phyloP scores from a whole-genome alignment of 2,888 invertebrate species.

The Nemurella pictetii region DNA sequence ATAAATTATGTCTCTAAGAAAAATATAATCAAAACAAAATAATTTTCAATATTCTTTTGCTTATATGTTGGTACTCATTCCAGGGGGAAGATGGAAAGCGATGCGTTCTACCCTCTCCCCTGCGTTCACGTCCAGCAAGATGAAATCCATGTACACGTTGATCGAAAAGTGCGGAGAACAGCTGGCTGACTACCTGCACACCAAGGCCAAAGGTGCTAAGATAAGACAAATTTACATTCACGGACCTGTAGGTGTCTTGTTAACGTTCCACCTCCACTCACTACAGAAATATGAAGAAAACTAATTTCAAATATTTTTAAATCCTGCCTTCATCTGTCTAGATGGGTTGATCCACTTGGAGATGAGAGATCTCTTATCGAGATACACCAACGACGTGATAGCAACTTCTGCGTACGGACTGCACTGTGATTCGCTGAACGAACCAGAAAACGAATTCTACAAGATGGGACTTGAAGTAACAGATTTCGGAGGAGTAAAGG shows the following conservation, averaged over 20 bases:
- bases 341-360: constrained; percentile 45
- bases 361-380: constrained; percentile 53
- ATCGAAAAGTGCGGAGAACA: constrained; percentile 42
- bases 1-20: too few relatives aligned
- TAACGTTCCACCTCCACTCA: too few relatives aligned
- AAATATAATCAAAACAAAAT: too few relatives aligned
- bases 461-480: constrained; percentile 56
- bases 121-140: constrained; percentile 44
- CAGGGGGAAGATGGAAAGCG: constrained; percentile 43
- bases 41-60: too few relatives aligned
- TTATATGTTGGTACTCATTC: background rate
- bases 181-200: constrained; percentile 39
- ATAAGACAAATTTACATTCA: too few relatives aligned
- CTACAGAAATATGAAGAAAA: too few relatives aligned
- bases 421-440: constrained; percentile 58
- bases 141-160: constrained; percentile 39
- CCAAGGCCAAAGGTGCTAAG: constrained; percentile 28
- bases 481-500: constrained; percentile 47
- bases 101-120: constrained; percentile 44
- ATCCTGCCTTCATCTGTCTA: too few relatives aligned
- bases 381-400: constrained; percentile 59
- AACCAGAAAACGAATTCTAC: constrained; percentile 60
- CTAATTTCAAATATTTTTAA: too few relatives aligned
- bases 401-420: constrained; percentile 58
- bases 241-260: too few relatives aligned